Conservation (phyloP, 1,140 invertebrate genomes). For the Zeugodacus cucurbitae region DNA sequence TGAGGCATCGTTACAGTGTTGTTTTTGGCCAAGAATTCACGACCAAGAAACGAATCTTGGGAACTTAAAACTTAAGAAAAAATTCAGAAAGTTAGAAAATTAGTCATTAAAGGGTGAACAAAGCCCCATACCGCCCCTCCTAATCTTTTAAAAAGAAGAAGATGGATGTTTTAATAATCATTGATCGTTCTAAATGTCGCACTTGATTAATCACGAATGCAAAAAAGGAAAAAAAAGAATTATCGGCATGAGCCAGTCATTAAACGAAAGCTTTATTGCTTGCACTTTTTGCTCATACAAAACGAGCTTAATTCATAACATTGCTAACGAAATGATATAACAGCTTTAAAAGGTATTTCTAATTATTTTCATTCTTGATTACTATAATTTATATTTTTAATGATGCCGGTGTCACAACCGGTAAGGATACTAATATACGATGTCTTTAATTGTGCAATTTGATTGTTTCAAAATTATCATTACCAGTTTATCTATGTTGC, state of each 20-base stretch:
- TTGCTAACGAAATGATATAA: neutral
- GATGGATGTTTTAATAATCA: too few relatives aligned
- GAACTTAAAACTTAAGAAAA: too few relatives aligned
- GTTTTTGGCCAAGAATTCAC: too few relatives aligned
- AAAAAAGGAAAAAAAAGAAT: neutral
- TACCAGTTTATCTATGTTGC: neutral
- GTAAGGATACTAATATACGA: too few relatives aligned
- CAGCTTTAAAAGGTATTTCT: neutral
- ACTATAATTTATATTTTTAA: neutral
- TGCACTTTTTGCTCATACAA: neutral
- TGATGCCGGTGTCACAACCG: too few relatives aligned
- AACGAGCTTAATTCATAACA: too few relatives aligned
- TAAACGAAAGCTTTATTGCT: neutral
- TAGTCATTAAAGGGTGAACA: too few relatives aligned
- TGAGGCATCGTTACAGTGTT: too few relatives aligned
- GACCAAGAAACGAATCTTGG: too few relatives aligned
- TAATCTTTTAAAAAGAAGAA: too few relatives aligned
- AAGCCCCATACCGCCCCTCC: too few relatives aligned
- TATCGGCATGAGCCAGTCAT: neutral
- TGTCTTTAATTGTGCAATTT: neutral
- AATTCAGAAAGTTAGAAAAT: too few relatives aligned
- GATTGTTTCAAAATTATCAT: neutral
- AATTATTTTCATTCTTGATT: neutral
- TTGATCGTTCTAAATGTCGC: neutral
- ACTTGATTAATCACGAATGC: neutral